Percentiles rank a stretch among this genome's conserved stretches.
These are phyloP conservation scores for Paramormyrops hopkinsi DNA, from an alignment of 2,797 vertebrate genomes.

Conservation along the genomic window DNA sequence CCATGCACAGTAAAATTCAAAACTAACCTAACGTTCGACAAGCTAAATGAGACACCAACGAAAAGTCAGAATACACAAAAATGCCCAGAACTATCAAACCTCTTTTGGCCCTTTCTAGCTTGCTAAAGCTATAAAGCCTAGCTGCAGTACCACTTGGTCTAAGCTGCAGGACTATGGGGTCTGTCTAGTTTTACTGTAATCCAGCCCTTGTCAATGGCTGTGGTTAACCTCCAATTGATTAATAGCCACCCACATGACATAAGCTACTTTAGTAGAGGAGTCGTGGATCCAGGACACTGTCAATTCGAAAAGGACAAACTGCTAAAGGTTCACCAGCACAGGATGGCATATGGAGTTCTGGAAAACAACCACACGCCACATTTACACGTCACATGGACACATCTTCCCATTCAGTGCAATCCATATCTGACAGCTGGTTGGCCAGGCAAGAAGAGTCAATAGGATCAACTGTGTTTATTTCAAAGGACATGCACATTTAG, in stretches of 20 bases:
- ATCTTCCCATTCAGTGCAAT: neutral
- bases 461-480: neutral
- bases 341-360: neutral
- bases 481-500: neutral
- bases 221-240: conserved; percentile 22
- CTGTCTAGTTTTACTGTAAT: conserved; percentile 24
- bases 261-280: conserved; percentile 29
- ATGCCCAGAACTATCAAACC: neutral
- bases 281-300: neutral
- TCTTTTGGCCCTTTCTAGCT: neutral
- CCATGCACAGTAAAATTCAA: neutral
- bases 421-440: neutral
- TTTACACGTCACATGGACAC: neutral
- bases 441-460: neutral
- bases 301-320: conserved; percentile 6
- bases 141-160: neutral
- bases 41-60: neutral
- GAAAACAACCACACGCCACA: neutral
- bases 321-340: neutral
- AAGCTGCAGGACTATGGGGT: neutral
- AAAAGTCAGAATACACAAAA: neutral
- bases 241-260: conserved; percentile 22
- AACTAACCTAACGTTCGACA: neutral
- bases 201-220: neutral
- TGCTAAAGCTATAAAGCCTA: neutral